A percentile compares a stretch with the other conserved stretches of the same genome.
Evolutionary conservation across 2,888 invertebrate genomes (phyloP).

Genomic region (Cremastobaeus sp.): DNA sequence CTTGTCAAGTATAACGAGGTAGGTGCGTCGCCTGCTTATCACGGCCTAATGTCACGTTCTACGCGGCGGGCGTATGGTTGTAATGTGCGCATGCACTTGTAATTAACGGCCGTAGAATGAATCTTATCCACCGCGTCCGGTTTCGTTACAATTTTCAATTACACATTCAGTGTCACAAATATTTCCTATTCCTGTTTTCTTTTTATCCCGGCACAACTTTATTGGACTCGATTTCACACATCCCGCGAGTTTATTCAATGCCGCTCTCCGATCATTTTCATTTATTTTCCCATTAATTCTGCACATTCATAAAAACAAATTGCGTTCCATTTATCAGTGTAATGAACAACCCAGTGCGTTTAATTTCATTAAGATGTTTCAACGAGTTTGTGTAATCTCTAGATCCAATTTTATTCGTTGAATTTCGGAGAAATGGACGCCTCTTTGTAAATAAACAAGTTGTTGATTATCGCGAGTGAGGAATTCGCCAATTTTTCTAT

Average conservation of each 20-base stretch:
- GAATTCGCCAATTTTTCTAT: too few species aligned
- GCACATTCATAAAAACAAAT: background rate
- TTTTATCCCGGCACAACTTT: constrained; percentile 27
- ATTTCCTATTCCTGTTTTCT: constrained; percentile 44
- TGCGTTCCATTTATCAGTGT: constrained; percentile 1
- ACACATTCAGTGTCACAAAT: constrained; percentile 47
- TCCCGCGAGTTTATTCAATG: constrained; percentile 1
- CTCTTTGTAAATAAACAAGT: background rate
- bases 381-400: background rate
- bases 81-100: constrained; percentile 52
- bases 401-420: background rate
- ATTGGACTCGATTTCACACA: constrained; percentile 24
- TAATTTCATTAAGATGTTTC: background rate
- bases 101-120: constrained; percentile 43
- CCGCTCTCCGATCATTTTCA: constrained; percentile 7
- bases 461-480: too few species aligned
- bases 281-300: background rate
- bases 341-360: constrained; percentile 5
- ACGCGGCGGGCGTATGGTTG: constrained; percentile 48
- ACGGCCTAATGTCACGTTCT: constrained; percentile 63
- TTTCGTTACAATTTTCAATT: constrained; percentile 54
- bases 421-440: background rate
- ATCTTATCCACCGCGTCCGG: constrained; percentile 49
- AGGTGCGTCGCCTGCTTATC: constrained; percentile 65
- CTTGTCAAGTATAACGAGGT: constrained; percentile 62